Base-by-base conservation (phyloP, 2,888 invertebrate genomes). In the Cheilosia grossa region DNA sequence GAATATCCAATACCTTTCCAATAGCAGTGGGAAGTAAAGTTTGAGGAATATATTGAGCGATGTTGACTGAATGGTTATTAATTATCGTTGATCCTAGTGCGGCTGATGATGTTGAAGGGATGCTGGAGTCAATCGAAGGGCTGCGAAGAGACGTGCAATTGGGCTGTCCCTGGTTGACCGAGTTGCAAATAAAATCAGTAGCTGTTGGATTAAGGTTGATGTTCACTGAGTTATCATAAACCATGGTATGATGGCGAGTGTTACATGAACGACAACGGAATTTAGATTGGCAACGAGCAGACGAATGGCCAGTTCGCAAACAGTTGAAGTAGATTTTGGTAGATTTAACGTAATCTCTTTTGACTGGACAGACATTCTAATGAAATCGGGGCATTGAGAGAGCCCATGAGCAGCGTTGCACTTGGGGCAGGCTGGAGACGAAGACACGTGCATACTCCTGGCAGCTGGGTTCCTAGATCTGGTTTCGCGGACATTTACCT, bases 241-340 rank as follows among this genome's bases (percentile, higher is more conserved):
- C 17, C 19, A 47, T 10, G 10, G 37, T 27, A 27, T 27, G 27
- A 27, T 27, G 27, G 6, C 27, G 7, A 27, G 27, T 58, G 13
- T 58, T 37, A 1, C 37, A 37, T 2, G 19, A 2, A 13, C 21
- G 30, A 19, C 37, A 40, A 2, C 58, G 58, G 10, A 19, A 40
- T 13, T 58, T 37, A 2, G 37, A 58, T 17, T 13, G 24, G 19
- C 53, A 67, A 4, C 49, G 44, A 17, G 15, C 49, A 3, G 49
- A 44, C 4, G 49, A 27, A 49, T 66, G 66, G 1, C 40, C 40
- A 37, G 13, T 17, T 4, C 49, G 24, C 4, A 67, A 19, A 21
- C 67, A 67, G 10, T 67, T 67, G 47, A 49, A 67, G n/a, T 53
- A 67, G 13, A 67, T 13, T 19, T 33, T 67, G 1, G 53, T 51